A percentile compares a stretch with the other conserved stretches of the same genome.
Evolutionary conservation across 2,888 invertebrate genomes (phyloP).

Genomic region (Hirtodrosophila alboralis): DNA sequence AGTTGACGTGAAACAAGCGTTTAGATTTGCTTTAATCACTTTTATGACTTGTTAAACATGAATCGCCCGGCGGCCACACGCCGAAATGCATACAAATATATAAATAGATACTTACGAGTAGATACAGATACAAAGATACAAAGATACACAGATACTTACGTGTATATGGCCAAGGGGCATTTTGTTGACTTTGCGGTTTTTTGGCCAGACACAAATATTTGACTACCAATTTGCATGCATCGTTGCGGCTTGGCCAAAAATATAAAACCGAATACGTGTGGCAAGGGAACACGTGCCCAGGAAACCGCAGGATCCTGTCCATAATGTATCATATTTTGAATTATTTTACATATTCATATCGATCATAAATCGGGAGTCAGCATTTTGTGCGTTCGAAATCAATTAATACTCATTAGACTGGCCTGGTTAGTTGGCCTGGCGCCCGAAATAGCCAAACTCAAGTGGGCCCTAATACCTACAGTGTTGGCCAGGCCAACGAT

Average conservation of each 20-base stretch:
- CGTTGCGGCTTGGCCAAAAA: slow-evolving; percentile 29
- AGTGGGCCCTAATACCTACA: slow-evolving; percentile 39
- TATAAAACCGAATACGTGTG: slow-evolving; percentile 14
- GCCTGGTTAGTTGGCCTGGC: not conserved
- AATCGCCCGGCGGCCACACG: slow-evolving; percentile 50
- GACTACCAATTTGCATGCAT: slow-evolving; percentile 22
- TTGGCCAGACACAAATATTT: slow-evolving; percentile 36
- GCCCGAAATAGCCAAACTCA: slow-evolving; percentile 34
- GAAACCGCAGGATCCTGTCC: slow-evolving; percentile 69
- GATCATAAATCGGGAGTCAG: slow-evolving; percentile 29
- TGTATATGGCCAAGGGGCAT: slow-evolving; percentile 20
- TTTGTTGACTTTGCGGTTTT: slow-evolving; percentile 69
- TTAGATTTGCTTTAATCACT: slow-evolving; percentile 72
- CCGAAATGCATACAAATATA: slow-evolving; percentile 27
- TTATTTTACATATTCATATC: slow-evolving; percentile 10
- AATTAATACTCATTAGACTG: slow-evolving; percentile 65
- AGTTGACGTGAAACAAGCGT: slow-evolving; percentile 49
- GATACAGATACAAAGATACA: slow-evolving; percentile 5
- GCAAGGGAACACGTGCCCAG: slow-evolving; percentile 55
- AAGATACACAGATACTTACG: slow-evolving; percentile 1
- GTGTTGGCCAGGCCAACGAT: slow-evolving; percentile 33
- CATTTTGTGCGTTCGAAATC: slow-evolving; percentile 43
- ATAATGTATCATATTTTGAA: slow-evolving; percentile 30
- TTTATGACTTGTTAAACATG: slow-evolving; percentile 73
- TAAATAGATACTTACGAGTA: slow-evolving; percentile 7